phyloP scores from a whole-genome alignment of 2,888 invertebrate species.

The Cephus sareptanus region DNA sequence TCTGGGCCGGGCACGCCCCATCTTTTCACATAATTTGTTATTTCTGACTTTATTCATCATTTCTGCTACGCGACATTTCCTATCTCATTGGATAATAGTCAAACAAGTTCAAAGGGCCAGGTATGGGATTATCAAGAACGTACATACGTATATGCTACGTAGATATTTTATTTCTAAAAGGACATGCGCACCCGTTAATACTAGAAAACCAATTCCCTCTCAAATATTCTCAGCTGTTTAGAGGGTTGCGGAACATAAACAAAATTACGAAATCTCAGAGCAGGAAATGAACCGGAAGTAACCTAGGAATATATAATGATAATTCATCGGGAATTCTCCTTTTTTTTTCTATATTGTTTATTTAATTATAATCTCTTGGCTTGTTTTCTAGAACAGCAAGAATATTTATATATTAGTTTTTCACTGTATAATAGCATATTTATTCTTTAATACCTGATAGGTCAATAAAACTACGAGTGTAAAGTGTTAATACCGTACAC shows the following conservation, averaged over 20 bases:
- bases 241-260: background rate
- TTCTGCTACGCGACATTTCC: background rate
- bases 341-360: background rate
- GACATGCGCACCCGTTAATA: background rate
- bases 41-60: slow-evolving; percentile 12
- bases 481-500: background rate
- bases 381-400: background rate
- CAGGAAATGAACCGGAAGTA: background rate
- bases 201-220: background rate
- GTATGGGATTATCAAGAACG: background rate
- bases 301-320: background rate
- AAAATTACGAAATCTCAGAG: background rate
- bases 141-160: background rate
- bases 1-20: slow-evolving; percentile 60
- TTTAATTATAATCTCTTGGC: background rate
- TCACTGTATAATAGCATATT: background rate
- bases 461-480: background rate
- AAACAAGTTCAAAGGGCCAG: background rate
- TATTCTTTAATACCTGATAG: background rate
- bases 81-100: background rate
- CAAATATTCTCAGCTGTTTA: background rate
- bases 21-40: slow-evolving; percentile 36
- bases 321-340: background rate
- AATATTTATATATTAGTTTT: background rate
- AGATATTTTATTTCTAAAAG: background rate